These are phyloP conservation scores for Andricus curvator DNA, from an alignment of 2,888 invertebrate species.

Conservation along the genomic window DNA sequence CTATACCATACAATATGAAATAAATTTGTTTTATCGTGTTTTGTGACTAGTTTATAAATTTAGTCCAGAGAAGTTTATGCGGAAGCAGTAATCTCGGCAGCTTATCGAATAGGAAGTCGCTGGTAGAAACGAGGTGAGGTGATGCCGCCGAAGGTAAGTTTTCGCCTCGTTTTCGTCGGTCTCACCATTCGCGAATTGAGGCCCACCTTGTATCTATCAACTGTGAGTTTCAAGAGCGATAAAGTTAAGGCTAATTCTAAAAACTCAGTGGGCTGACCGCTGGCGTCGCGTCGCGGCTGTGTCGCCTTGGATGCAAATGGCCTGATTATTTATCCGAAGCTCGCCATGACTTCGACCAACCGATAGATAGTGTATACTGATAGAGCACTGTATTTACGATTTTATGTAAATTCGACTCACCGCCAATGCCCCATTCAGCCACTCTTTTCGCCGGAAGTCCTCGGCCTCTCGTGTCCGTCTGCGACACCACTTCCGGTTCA, in stretches of 20 bases:
- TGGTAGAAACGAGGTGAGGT: slow-evolving; percentile 25
- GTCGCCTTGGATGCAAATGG: slow-evolving; percentile 1
- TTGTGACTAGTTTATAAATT: slow-evolving; percentile 8
- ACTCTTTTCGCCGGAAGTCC: slow-evolving; percentile 28
- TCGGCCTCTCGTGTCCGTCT: slow-evolving; percentile 1
- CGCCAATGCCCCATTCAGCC: slow-evolving; percentile 1
- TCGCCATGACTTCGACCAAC: neutral
- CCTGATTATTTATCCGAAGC: neutral
- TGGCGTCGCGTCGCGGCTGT: too few relatives aligned
- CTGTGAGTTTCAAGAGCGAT: neutral
- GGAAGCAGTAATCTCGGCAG: slow-evolving; percentile 22
- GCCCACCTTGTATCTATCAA: neutral
- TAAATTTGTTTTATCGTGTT: neutral
- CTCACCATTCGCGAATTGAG: neutral
- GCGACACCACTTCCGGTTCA: slow-evolving; percentile 34
- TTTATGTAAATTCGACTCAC: neutral
- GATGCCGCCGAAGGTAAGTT: neutral
- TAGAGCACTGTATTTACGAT: neutral
- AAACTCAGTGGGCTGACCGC: neutral
- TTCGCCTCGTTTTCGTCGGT: neutral
- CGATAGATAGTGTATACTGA: neutral
- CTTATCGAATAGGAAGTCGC: slow-evolving; percentile 30
- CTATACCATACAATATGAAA: neutral
- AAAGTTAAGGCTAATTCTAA: neutral
- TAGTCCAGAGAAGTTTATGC: neutral